These are phyloP conservation scores for Drosophila stalkeri DNA, from an alignment of 2,888 invertebrate genomes.

Conservation along the genomic window DNA sequence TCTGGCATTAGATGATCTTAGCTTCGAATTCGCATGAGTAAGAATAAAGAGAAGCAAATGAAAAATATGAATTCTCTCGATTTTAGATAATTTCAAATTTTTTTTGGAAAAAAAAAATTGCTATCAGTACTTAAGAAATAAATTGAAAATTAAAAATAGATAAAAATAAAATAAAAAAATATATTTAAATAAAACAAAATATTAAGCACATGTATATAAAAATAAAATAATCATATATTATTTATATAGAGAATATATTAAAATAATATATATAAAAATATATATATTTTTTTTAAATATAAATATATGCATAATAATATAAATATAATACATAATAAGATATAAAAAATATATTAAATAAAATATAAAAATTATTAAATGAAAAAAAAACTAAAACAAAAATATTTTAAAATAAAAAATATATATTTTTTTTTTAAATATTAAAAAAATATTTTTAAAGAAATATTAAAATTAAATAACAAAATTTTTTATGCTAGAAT, in stretches of 20 bases:
- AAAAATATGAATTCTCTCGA: not conserved
- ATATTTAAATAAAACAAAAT: not conserved
- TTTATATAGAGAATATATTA: no score
- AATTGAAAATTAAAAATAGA: no score
- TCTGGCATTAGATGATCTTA: conserved; percentile 22
- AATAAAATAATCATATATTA: not conserved
- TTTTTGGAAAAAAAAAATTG: no score
- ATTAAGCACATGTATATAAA: not conserved
- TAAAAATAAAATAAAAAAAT: not conserved
- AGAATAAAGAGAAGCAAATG: not conserved
- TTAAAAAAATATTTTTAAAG: not conserved
- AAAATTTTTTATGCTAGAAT: not conserved
- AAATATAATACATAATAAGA: no score
- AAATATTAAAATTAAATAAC: not conserved
- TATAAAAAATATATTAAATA: no score
- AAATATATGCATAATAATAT: no score
- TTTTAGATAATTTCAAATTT: not conserved
- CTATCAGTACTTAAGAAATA: no score
- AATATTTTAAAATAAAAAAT: no score
- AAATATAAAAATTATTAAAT: not conserved
- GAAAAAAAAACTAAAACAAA: not conserved
- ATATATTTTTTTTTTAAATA: no score
- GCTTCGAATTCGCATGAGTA: conserved; percentile 11
- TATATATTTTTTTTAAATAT: no score
- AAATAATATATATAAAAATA: no score